phyloP scores from a whole-genome alignment of 2,113 vertebrate genomes.

The Eleginops maclovinus region DNA sequence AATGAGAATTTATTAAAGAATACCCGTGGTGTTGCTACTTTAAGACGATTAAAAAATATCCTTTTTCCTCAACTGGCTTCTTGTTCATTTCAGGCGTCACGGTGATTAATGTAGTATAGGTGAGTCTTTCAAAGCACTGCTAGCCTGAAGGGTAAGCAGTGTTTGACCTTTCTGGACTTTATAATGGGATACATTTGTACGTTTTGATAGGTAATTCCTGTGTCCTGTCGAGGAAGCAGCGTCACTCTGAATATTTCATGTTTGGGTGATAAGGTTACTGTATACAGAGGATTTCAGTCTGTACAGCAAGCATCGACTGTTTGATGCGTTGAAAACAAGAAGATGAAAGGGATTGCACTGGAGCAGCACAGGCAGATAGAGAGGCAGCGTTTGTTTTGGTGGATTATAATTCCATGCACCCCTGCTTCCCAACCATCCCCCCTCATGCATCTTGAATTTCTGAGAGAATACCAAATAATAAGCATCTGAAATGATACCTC shows the following conservation, averaged over 20 bases:
- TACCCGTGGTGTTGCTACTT: conserved; percentile 57
- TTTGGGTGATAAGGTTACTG: conserved; percentile 60
- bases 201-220: conserved; percentile 63
- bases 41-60: conserved; percentile 56
- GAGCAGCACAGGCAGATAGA: conserved; percentile 47
- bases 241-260: conserved; percentile 20
- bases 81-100: conserved; percentile 18
- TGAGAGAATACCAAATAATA: conserved; percentile 76
- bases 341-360: conserved; percentile 73
- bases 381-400: conserved; percentile 68
- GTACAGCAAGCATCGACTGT: conserved; percentile 32
- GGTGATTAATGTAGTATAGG: conserved; percentile 32
- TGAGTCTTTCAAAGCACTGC: conserved; percentile 12
- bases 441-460: conserved; percentile 63
- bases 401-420: conserved; percentile 65
- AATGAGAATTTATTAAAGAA: conserved; percentile 80
- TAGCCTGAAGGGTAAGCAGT: conserved; percentile 50
- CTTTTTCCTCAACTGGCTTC: conserved; percentile 33
- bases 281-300: conserved; percentile 29
- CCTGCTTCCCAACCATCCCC: conserved; percentile 38
- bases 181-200: conserved; percentile 64
- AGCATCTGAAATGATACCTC: conserved; percentile 56
- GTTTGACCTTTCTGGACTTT: conserved; percentile 68
- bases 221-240: conserved; percentile 24
- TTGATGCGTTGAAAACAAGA: conserved; percentile 59